These are phyloP conservation scores for Noctua comes DNA, from an alignment of 2,888 invertebrate genomes.

Conservation along the genomic window DNA sequence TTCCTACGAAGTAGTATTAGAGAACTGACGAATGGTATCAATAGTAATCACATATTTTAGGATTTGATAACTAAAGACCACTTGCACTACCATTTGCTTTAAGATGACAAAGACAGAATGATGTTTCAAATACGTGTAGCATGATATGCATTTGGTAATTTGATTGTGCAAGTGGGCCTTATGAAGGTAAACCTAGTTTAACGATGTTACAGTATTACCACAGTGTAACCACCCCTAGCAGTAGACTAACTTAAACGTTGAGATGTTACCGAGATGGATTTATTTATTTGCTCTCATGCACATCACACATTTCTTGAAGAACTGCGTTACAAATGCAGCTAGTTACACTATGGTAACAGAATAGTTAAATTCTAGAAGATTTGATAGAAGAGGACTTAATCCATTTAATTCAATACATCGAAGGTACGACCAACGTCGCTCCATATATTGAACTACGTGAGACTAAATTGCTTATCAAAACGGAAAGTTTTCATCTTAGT, in stretches of 20 bases:
- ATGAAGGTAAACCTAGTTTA: not conserved
- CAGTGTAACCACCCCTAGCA: conserved; percentile 15
- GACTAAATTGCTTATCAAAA: not conserved
- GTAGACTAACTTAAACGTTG: not conserved
- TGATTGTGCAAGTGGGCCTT: not conserved
- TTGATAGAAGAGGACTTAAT: not conserved
- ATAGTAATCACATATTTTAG: conserved; percentile 59
- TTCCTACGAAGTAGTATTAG: conserved; percentile 35
- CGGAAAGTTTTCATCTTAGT: conserved; percentile 25
- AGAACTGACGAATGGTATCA: conserved; percentile 55
- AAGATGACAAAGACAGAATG: not conserved
- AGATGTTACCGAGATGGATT: not conserved
- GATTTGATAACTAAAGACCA: not conserved
- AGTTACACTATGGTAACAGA: conserved; percentile 2
- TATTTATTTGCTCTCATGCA: no score
- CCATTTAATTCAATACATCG: not conserved
- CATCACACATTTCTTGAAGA: not conserved
- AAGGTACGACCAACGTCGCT: not conserved
- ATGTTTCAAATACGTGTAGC: not conserved
- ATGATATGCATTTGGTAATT: not conserved
- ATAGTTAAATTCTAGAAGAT: not conserved
- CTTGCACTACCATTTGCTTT: not conserved
- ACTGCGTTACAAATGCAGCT: not conserved
- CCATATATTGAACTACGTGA: not conserved
- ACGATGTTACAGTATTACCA: not conserved